Evolutionary conservation across 2,113 vertebrate genomes (phyloP).

Genomic region (Pygoscelis adeliae): DNA sequence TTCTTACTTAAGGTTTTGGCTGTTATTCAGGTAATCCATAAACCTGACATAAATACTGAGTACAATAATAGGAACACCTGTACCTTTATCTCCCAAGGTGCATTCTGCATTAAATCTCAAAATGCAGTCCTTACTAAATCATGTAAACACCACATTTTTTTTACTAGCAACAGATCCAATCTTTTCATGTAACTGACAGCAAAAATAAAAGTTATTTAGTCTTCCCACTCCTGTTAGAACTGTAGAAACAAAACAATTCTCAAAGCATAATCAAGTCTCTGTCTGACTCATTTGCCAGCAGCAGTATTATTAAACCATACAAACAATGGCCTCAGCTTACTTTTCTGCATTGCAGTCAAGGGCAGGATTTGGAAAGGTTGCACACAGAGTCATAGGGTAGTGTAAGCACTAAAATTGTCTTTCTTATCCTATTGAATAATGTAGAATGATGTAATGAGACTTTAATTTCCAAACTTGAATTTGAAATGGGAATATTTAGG

Average conservation of each 20-base stretch:
- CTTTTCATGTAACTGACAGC: not conserved
- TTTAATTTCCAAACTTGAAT: not conserved
- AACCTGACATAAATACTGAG: not conserved
- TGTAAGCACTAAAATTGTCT: not conserved
- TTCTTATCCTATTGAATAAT: not conserved
- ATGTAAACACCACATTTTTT: not conserved
- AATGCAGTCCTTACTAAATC: not conserved
- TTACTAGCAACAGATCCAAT: not conserved
- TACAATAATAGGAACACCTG: not conserved
- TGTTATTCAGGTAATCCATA: rapidly evolving
- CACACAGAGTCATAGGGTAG: not conserved
- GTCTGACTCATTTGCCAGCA: not conserved
- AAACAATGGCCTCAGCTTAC: not conserved
- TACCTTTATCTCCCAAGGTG: not conserved
- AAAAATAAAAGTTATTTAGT: not conserved
- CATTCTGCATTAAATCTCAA: not conserved
- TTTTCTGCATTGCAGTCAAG: not conserved
- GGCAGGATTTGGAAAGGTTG: not conserved
- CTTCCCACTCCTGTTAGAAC: not conserved
- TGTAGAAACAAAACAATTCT: not conserved
- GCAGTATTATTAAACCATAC: not conserved
- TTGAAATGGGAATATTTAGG: not conserved
- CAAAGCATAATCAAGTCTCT: not conserved
- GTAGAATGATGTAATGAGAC: not conserved
- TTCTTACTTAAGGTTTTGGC: not conserved